A percentile compares a stretch with the other conserved stretches of the same genome.
Conservation (phyloP, 2,888 invertebrate genomes). For the Odontothrips loti region DNA sequence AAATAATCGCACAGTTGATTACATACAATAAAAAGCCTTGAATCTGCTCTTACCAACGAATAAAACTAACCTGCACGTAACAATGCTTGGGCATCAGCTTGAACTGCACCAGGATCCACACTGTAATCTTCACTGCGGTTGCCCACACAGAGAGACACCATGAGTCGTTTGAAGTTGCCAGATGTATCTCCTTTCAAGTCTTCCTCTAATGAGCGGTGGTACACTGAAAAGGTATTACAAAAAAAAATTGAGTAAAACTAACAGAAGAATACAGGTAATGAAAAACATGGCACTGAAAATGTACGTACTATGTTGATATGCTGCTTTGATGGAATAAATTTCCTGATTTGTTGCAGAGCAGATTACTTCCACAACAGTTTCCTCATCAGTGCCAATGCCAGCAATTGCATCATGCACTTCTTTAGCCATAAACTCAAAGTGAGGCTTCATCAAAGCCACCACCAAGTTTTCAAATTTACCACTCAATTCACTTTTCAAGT, state of each 20-base stretch:
- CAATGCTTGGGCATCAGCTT: conserved; percentile 75
- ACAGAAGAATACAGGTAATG: conserved; percentile 32
- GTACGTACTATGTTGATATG: conserved; percentile 70
- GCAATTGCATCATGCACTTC: conserved; percentile 78
- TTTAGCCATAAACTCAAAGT: conserved; percentile 77
- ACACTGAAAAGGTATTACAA: conserved; percentile 59
- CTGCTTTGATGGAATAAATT: conserved; percentile 70
- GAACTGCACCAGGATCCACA: conserved; percentile 65
- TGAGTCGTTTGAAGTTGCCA: conserved; percentile 83
- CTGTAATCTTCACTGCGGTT: conserved; percentile 76
- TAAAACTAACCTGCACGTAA: conserved; percentile 63
- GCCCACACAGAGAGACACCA: conserved; percentile 78
- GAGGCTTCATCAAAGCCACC: conserved; percentile 77
- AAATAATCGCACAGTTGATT: not conserved
- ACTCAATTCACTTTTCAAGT: conserved; percentile 81
- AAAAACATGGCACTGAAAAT: conserved; percentile 25
- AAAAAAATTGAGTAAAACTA: conserved; percentile 26
- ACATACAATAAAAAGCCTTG: not conserved
- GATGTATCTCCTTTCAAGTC: conserved; percentile 85
- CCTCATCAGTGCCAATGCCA: conserved; percentile 80
- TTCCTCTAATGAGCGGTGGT: conserved; percentile 70
- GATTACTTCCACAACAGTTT: conserved; percentile 81
- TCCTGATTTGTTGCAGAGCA: conserved; percentile 83
- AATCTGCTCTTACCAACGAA: conserved; percentile 6
- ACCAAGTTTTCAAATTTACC: conserved; percentile 83